phyloP scores from a whole-genome alignment of 1,140 invertebrate genomes.

The Ips typographus region DNA sequence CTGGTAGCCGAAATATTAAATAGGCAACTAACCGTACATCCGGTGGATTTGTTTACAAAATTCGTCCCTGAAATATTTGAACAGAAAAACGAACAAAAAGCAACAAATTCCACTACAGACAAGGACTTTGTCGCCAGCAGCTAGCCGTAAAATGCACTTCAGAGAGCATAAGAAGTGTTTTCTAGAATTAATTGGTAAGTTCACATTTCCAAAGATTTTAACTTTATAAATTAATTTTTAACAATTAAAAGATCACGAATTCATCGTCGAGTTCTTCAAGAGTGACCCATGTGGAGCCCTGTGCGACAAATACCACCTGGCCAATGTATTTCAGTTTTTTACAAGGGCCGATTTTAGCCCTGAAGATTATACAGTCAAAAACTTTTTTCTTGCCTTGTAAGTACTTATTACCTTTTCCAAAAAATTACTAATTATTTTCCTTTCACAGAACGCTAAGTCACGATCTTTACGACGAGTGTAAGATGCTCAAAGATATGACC shows the following conservation, averaged over 20 bases:
- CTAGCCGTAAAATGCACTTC: neutral
- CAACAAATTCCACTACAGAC: neutral
- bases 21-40: neutral
- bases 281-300: conserved; percentile 15
- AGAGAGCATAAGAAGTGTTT: neutral
- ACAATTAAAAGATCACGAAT: neutral
- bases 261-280: conserved; percentile 5
- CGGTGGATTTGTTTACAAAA: neutral
- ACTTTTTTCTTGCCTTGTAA: conserved; percentile 25
- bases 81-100: neutral
- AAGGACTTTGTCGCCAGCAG: neutral
- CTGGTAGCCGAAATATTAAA: too few relatives aligned
- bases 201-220: neutral
- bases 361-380: conserved; percentile 15
- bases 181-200: neutral
- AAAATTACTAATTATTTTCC: neutral
- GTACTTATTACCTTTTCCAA: neutral
- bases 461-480: conserved; percentile 20
- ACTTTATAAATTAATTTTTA: neutral
- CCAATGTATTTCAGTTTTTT: conserved; percentile 20
- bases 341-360: conserved; percentile 13
- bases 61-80: neutral
- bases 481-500: conserved; percentile 7
- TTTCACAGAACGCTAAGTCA: conserved; percentile 17
- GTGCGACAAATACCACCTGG: conserved; percentile 21